These are phyloP conservation scores for Heteromyza rotundicornis DNA, from an alignment of 2,888 invertebrate genomes.

Conservation along the genomic window DNA sequence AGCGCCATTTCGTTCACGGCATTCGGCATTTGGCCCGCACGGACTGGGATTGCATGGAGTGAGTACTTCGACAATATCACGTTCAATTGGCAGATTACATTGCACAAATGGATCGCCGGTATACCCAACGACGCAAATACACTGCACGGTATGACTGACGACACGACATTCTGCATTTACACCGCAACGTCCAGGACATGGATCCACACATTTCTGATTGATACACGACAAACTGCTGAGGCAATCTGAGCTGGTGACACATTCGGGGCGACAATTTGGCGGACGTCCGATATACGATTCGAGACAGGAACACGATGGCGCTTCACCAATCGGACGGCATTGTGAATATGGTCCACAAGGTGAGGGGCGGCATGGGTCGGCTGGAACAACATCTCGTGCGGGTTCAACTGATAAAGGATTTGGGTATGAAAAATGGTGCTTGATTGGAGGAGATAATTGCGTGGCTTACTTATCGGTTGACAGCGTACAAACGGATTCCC, in stretches of 20 bases:
- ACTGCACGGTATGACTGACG: constrained; percentile 76
- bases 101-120: constrained; percentile 79
- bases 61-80: constrained; percentile 62
- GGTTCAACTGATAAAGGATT: constrained; percentile 61
- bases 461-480: constrained; percentile 64
- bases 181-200: constrained; percentile 76
- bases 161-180: constrained; percentile 76
- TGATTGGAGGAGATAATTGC: neutral
- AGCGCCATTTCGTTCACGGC: constrained; percentile 70
- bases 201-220: constrained; percentile 78
- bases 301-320: constrained; percentile 78
- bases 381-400: constrained; percentile 61
- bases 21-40: constrained; percentile 75
- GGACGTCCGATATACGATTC: constrained; percentile 72
- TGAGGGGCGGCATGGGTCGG: constrained; percentile 77
- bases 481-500: constrained; percentile 82
- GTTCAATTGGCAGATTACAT: constrained; percentile 64
- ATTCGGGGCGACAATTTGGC: constrained; percentile 81
- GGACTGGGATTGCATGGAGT: constrained; percentile 70
- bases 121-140: constrained; percentile 71
- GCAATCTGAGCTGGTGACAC: constrained; percentile 79
- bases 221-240: constrained; percentile 73
- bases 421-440: neutral
- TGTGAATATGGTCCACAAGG: constrained; percentile 83
- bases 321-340: constrained; percentile 71